phyloP scores from a whole-genome alignment of 2,888 invertebrate genomes.

The Drosophila aldrichi region DNA sequence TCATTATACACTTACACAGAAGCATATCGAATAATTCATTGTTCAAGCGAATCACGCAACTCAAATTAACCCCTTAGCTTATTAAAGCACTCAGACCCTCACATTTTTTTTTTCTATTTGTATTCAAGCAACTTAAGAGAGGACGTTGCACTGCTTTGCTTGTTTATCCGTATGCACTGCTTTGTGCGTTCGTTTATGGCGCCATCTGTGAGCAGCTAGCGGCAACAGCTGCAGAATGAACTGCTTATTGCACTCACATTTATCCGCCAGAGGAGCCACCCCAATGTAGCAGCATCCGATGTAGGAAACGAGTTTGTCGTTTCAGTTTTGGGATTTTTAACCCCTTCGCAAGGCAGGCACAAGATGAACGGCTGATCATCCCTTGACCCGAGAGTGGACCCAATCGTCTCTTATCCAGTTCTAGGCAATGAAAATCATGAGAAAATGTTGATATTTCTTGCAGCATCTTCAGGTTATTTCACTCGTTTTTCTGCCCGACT shows the following conservation, averaged over 20 bases:
- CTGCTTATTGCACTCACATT: conserved; percentile 43
- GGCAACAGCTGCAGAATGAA: not conserved
- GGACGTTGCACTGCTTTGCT: conserved; percentile 37
- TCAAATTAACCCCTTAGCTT: conserved; percentile 21
- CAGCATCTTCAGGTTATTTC: conserved; percentile 71
- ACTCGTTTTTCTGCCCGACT: conserved; percentile 54
- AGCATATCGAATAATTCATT: conserved; percentile 15
- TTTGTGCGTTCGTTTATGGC: not conserved
- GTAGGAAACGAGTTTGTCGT: conserved; percentile 43
- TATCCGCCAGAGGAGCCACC: conserved; percentile 50
- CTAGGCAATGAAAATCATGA: conserved; percentile 60
- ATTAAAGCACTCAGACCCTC: not conserved
- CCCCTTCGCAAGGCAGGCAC: conserved; percentile 44
- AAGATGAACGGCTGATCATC: conserved; percentile 31
- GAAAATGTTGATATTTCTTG: conserved; percentile 62
- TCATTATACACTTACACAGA: conserved; percentile 8
- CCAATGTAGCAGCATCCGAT: conserved; percentile 34
- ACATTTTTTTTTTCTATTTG: not conserved
- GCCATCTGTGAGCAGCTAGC: conserved; percentile 39
- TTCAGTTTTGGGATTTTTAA: conserved; percentile 37
- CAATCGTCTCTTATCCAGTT: conserved; percentile 52
- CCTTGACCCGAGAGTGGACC: conserved; percentile 50
- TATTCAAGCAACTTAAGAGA: conserved; percentile 46
- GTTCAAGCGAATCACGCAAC: conserved; percentile 1
- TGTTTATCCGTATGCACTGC: too few relatives aligned